Conservation (phyloP, 2,113 vertebrate genomes). For the Triplophysa tibetana region DNA sequence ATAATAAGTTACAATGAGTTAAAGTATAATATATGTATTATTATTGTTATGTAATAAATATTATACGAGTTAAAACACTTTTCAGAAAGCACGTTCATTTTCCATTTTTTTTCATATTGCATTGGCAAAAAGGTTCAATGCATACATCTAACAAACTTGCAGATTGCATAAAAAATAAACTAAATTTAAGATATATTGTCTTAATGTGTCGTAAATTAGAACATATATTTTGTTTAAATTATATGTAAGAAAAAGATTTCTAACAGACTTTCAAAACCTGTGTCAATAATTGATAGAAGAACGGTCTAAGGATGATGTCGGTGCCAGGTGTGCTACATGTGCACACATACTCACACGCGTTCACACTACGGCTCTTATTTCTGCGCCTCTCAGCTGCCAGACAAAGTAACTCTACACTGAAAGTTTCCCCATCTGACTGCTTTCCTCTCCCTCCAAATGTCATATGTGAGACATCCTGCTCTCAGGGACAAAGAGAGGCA, state of each 20-base stretch:
- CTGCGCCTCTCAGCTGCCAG: conserved; percentile 30
- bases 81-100: no score
- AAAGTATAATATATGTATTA: no score
- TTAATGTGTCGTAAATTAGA: no score
- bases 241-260: neutral
- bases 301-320: neutral
- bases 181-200: no score
- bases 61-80: no score
- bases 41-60: no score
- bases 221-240: no score
- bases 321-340: neutral
- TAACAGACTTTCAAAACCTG: neutral
- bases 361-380: conserved; percentile 21
- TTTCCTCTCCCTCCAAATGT: conserved; percentile 70
- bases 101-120: no score
- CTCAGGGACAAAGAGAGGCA: conserved; percentile 72
- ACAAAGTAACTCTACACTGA: conserved; percentile 49
- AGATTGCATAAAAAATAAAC: no score
- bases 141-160: no score
- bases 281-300: conserved; percentile 22
- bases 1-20: no score
- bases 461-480: conserved; percentile 68
- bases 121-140: no score
- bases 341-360: conserved; percentile 1
- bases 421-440: conserved; percentile 44